Base-by-base conservation (phyloP, 1,140 invertebrate species). In the Popillia japonica region DNA sequence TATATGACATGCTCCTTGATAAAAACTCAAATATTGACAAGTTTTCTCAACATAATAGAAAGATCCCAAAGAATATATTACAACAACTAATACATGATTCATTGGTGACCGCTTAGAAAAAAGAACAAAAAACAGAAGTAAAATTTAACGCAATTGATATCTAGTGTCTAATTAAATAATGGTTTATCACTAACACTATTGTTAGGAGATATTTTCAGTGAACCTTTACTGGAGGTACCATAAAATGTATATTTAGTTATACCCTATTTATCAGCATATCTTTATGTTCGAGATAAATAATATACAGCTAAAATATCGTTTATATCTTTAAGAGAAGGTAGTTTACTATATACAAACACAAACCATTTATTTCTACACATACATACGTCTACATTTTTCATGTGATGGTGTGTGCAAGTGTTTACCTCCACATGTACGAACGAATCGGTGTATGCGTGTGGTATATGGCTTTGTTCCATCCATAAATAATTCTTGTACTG, bases 401-500 rank as follows among this genome's bases (percentile, higher is more conserved):
- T 55, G 48, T 55, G 17, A n/a, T 55, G 48, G 48, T 55, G 48
- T 17, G 48, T 55, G 2, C 14, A 55, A 55, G 48, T n/a, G 48
- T 55, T 55, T 55, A 55, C 48, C 6, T 17, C n/a, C 48, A 55
- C 14, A 55, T 55, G 6, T 55, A 55, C 48, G 48, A 17, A 6
- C 48, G 14, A 6, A 55, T 14, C n/a, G 11, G 22, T 72, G 22
- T 72, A 40, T 72, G 76, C 75, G 78, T 79, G 78, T 79, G 78
- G 78, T 77, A 77, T 48, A 72, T 72, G 76, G 78, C 76, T 79
- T 77, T 79, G 75, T 77, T 79, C 59, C 74, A 75, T 64, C 41
- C 78, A 81, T 81, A 81, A 81, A 81, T 81, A 81, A 79, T 81
- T 78, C 80, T 81, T 79, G 72, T 76, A 75, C 80, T 81, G 80